A percentile compares a stretch with the other conserved stretches of the same genome.
Evolutionary conservation across 2,797 vertebrate genomes (phyloP).

Genomic region (Aphelocoma californica): DNA sequence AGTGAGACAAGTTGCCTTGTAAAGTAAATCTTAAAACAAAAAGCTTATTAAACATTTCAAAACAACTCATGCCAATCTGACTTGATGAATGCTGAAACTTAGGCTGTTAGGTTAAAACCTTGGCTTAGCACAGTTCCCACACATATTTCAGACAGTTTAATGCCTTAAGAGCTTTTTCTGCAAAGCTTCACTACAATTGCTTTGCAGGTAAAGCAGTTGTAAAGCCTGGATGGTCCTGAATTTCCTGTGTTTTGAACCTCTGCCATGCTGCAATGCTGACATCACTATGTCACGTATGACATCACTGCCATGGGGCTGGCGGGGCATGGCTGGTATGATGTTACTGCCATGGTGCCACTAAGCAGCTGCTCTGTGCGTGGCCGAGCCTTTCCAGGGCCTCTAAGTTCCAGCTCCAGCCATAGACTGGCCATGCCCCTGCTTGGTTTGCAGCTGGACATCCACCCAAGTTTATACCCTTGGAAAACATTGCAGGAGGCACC

Average conservation of each 20-base stretch:
- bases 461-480: constrained; percentile 74
- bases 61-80: constrained; percentile 25
- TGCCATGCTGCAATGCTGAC: neutral
- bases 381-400: constrained; percentile 70
- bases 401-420: constrained; percentile 69
- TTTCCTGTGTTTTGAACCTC: neutral
- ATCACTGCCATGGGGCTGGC: neutral
- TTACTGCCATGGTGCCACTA: neutral
- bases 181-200: neutral
- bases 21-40: constrained; percentile 70
- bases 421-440: constrained; percentile 75
- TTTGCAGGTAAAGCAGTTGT: neutral
- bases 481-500: constrained; percentile 74
- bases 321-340: neutral
- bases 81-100: constrained; percentile 14
- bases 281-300: accelerated
- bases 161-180: neutral
- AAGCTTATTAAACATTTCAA: constrained; percentile 79
- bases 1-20: constrained; percentile 72
- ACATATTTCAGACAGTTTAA: neutral
- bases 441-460: constrained; percentile 76
- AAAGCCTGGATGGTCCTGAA: neutral
- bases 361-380: constrained; percentile 71
- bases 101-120: neutral
- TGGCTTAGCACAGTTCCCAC: neutral